Evolutionary conservation across 1,140 invertebrate species (phyloP).

Genomic region (Penaeus indicus): DNA sequence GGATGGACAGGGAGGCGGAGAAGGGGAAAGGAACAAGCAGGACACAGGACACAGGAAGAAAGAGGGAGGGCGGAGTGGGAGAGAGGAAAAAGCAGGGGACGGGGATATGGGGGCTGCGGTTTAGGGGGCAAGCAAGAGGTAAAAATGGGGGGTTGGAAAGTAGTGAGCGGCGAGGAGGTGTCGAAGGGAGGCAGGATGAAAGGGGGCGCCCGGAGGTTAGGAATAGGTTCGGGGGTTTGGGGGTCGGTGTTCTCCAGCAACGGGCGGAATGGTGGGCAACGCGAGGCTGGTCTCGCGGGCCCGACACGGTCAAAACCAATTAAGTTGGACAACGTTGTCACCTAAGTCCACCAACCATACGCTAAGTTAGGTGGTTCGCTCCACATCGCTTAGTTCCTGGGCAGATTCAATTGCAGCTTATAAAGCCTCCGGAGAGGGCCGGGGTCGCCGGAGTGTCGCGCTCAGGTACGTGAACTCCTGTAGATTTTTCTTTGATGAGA

Average conservation of each 20-base stretch:
- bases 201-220: too few relatives aligned
- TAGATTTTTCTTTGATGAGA: not conserved
- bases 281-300: slow-evolving; percentile 33
- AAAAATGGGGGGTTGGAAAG: too few relatives aligned
- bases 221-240: not conserved
- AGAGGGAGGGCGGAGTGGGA: too few relatives aligned
- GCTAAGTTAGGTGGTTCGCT: slow-evolving; percentile 44
- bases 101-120: too few relatives aligned
- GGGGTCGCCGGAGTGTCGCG: not conserved
- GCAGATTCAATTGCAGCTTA: slow-evolving; percentile 43
- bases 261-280: slow-evolving; percentile 43
- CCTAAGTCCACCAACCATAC: slow-evolving; percentile 54
- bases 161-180: too few relatives aligned
- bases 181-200: too few relatives aligned
- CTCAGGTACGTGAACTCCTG: not conserved
- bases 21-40: too few relatives aligned
- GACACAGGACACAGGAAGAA: too few relatives aligned
- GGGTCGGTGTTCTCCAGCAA: slow-evolving; percentile 20
- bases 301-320: slow-evolving; percentile 54
- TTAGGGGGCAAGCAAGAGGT: too few relatives aligned
- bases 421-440: slow-evolving; percentile 26
- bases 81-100: too few relatives aligned
- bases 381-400: slow-evolving; percentile 25
- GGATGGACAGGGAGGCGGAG: too few relatives aligned
- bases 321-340: slow-evolving; percentile 59